phyloP scores from a whole-genome alignment of 2,888 invertebrate species.

The Leptopterna dolabrata region DNA sequence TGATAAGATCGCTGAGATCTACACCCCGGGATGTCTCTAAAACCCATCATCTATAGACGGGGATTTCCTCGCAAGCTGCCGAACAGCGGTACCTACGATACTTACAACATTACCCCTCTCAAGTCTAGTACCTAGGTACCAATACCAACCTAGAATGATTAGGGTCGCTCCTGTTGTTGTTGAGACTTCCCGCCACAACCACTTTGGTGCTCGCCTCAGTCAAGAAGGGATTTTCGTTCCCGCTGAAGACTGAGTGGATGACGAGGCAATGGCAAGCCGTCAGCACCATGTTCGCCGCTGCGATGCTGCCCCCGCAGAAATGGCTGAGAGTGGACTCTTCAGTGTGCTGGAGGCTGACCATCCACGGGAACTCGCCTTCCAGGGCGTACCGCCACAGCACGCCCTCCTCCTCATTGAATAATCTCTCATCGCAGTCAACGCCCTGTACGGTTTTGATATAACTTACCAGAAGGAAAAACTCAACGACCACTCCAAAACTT shows the following conservation, averaged over 20 bases:
- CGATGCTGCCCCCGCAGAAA: conserved; percentile 19
- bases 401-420: background rate
- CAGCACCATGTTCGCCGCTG: background rate
- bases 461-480: background rate
- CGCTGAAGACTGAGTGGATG: background rate
- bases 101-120: too few species aligned
- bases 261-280: conserved; percentile 25
- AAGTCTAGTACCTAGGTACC: too few species aligned
- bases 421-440: background rate
- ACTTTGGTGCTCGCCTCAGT: background rate
- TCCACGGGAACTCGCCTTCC: conserved; percentile 29
- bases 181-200: conserved; percentile 27
- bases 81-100: too few species aligned
- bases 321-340: background rate
- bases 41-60: too few species aligned
- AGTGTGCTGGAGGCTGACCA: background rate
- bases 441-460: background rate
- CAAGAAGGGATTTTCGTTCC: background rate
- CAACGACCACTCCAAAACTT: background rate
- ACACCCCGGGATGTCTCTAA: too few species aligned
- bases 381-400: background rate
- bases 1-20: too few species aligned
- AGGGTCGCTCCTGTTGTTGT: background rate
- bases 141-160: conserved; percentile 14
- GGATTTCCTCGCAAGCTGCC: too few species aligned